Evolutionary conservation across 1,140 invertebrate species (phyloP).

Genomic region (Caligus rogercresseyi): DNA sequence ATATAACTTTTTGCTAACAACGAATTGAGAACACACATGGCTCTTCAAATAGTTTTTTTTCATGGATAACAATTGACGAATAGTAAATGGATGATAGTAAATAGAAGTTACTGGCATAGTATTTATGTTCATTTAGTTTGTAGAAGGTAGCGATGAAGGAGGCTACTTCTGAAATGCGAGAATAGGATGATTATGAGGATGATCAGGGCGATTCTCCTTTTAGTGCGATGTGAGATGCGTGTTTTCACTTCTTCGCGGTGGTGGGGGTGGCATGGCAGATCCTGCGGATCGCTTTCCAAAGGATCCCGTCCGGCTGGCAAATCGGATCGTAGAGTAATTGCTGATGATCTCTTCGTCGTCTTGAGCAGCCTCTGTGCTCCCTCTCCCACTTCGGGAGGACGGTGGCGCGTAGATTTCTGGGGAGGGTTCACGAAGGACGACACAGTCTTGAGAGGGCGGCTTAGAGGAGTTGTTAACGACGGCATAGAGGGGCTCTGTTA

Average conservation of each 20-base stretch:
- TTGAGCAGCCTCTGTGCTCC: too few species aligned
- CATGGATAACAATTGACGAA: too few species aligned
- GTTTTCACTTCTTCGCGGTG: slow-evolving; percentile 12
- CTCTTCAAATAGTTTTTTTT: too few species aligned
- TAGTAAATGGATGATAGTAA: too few species aligned
- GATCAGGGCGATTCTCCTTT: slow-evolving; percentile 2
- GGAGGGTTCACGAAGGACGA: neutral
- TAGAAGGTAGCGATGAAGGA: too few species aligned
- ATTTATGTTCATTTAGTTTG: too few species aligned
- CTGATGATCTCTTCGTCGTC: slow-evolving; percentile 3
- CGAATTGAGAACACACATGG: too few species aligned
- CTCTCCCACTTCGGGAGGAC: neutral
- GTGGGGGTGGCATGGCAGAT: slow-evolving; percentile 7
- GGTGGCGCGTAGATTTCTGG: neutral
- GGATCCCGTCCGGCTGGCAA: neutral
- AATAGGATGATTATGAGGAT: slow-evolving; percentile 15
- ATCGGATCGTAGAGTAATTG: neutral
- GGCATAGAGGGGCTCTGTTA: neutral
- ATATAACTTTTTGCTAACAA: too few species aligned
- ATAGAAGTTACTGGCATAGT: too few species aligned
- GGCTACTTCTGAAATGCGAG: slow-evolving; percentile 17
- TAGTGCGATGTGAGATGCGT: slow-evolving; percentile 5
- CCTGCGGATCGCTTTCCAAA: neutral
- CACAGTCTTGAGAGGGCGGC: neutral
- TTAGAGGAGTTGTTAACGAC: neutral